These are phyloP conservation scores for Thryonomys swinderianus DNA, from an alignment of 2,113 vertebrate species.

Conservation along the genomic window DNA sequence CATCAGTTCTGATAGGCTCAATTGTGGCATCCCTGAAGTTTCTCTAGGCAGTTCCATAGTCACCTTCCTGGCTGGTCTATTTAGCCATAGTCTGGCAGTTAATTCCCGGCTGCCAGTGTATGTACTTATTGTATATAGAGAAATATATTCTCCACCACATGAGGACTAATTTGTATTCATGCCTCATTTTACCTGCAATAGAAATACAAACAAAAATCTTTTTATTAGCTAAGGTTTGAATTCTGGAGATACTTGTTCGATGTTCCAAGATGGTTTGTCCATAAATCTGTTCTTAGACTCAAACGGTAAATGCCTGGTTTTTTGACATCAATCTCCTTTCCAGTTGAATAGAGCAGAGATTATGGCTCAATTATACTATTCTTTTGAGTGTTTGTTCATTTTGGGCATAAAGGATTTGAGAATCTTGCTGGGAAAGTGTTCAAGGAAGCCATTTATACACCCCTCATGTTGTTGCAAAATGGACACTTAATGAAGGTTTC, in stretches of 20 bases:
- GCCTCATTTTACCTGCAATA: neutral
- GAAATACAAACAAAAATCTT: neutral
- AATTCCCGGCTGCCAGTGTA: neutral
- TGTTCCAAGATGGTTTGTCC: conserved; percentile 1
- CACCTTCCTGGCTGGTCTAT: neutral
- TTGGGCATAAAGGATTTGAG: conserved; percentile 31
- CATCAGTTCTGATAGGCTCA: neutral
- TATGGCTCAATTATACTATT: neutral
- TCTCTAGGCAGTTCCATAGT: neutral
- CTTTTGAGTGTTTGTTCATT: neutral
- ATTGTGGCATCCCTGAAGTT: neutral
- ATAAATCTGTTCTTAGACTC: neutral
- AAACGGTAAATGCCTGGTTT: neutral
- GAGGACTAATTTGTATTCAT: neutral
- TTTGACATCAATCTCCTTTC: neutral
- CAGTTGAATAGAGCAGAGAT: neutral
- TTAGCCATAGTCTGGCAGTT: neutral
- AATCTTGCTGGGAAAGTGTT: conserved; percentile 27
- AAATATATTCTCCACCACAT: neutral
- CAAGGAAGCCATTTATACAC: neutral
- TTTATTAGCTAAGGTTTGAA: neutral
- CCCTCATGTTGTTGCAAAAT: neutral
- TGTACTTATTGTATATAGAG: neutral
- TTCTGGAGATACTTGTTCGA: conserved; percentile 3
- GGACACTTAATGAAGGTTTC: neutral